These are phyloP conservation scores for Peromyscus eremicus DNA, from an alignment of 2,797 vertebrate genomes.

Conservation along the genomic window DNA sequence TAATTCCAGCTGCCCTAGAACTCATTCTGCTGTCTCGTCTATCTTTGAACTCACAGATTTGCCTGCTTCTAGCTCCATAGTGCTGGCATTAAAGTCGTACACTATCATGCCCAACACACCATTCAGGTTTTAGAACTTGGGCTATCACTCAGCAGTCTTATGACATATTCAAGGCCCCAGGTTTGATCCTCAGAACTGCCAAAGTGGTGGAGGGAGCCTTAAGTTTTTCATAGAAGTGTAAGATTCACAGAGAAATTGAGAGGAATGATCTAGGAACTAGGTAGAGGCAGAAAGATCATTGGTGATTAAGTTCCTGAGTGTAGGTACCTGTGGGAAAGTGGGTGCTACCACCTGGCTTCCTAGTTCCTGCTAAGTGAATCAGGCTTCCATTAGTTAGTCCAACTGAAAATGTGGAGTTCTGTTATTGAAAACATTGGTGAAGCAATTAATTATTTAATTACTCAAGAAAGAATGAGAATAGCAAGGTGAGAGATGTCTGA, in stretches of 20 bases:
- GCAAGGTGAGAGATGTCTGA: neutral
- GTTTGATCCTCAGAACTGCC: neutral
- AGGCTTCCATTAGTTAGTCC: neutral
- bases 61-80: neutral
- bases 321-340: neutral
- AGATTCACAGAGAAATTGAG: neutral
- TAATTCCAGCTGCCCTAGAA: neutral
- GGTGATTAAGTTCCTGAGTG: neutral
- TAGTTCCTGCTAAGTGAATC: neutral
- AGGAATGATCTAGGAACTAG: neutral
- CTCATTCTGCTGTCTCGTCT: neutral
- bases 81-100: neutral
- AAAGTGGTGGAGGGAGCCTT: neutral
- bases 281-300: neutral
- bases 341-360: neutral
- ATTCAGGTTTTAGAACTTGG: neutral
- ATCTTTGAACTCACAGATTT: neutral
- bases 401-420: neutral
- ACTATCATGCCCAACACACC: neutral
- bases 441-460: slow-evolving; percentile 6
- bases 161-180: neutral
- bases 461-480: slow-evolving; percentile 16
- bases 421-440: neutral
- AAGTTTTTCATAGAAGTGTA: neutral
- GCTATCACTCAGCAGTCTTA: no score